A percentile compares a stretch with the other conserved stretches of the same genome.
These are phyloP conservation scores for Lucilia sericata DNA, from an alignment of 1,140 invertebrate genomes.

Conservation along the genomic window DNA sequence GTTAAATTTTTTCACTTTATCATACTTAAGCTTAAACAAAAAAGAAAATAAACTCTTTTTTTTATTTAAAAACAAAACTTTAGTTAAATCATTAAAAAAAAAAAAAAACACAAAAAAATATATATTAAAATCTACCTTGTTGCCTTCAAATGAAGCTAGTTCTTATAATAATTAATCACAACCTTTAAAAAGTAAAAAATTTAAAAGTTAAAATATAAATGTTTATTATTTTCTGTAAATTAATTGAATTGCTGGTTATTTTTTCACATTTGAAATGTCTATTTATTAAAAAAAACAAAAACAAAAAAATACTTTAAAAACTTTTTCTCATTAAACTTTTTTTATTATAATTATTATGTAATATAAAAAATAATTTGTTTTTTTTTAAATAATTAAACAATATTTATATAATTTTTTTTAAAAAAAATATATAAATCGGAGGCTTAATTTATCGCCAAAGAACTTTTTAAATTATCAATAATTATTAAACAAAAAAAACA, in stretches of 20 bases:
- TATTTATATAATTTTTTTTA: constrained; percentile 46
- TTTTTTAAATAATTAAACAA: constrained; percentile 38
- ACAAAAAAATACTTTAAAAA: background rate
- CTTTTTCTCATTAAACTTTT: background rate
- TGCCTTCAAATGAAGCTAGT: constrained; percentile 68
- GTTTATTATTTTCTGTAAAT: constrained; percentile 38
- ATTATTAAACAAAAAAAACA: constrained; percentile 47
- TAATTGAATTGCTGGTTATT: constrained; percentile 43
- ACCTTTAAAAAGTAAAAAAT: constrained; percentile 19
- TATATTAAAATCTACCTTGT: constrained; percentile 62
- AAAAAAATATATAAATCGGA: constrained; percentile 56
- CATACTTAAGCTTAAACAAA: constrained; percentile 48
- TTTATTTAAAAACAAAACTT: background rate
- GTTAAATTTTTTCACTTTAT: constrained; percentile 51
- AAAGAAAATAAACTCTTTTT: constrained; percentile 39
- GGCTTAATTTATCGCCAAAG: constrained; percentile 68
- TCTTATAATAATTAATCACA: constrained; percentile 38
- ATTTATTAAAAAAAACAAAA: constrained; percentile 27
- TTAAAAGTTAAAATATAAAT: constrained; percentile 22
- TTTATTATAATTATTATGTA: constrained; percentile 19
- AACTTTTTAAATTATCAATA: constrained; percentile 48
- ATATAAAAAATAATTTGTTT: constrained; percentile 41
- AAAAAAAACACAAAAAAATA: constrained; percentile 46
- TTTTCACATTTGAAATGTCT: constrained; percentile 22
- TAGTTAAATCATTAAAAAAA: constrained; percentile 23